A percentile compares a stretch with the other conserved stretches of the same genome.
phyloP scores from a whole-genome alignment of 2,113 vertebrate species.

The Corythornis vintsioides region DNA sequence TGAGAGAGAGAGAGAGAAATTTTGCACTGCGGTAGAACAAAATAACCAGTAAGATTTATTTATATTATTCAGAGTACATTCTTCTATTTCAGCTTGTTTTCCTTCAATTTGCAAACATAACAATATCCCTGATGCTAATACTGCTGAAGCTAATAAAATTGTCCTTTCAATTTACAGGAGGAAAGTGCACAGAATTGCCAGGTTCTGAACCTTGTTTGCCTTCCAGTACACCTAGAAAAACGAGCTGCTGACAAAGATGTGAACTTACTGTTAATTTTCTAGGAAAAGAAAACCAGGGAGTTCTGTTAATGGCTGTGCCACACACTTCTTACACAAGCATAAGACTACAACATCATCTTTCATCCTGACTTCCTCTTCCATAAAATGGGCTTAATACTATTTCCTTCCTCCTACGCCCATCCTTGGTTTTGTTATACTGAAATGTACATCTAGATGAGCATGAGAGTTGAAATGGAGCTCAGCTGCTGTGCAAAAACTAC shows the following conservation, averaged over 20 bases:
- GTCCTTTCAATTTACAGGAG: background rate
- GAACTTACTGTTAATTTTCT: background rate
- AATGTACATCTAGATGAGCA: background rate
- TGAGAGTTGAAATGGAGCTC: background rate
- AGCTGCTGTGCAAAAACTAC: background rate
- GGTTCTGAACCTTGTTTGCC: slow-evolving; percentile 1
- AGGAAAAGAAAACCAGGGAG: background rate
- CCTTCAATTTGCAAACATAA: slow-evolving; percentile 11
- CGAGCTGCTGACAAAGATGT: background rate
- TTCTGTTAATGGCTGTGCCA: background rate
- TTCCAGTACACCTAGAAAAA: slow-evolving; percentile 1
- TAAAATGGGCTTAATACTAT: slow-evolving; percentile 1
- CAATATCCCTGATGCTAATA: background rate
- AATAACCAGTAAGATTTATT: slow-evolving; percentile 4
- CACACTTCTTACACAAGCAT: background rate
- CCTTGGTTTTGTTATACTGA: background rate
- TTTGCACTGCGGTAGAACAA: background rate
- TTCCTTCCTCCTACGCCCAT: background rate
- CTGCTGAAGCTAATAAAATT: background rate
- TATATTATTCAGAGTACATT: background rate
- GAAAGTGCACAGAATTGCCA: background rate
- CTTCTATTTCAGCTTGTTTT: background rate
- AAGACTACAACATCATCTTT: background rate
- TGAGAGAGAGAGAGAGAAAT: background rate
- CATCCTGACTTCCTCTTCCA: background rate